Evolutionary conservation across 2,113 vertebrate genomes (phyloP).

Genomic region (Protobothrops flavoviridis): DNA sequence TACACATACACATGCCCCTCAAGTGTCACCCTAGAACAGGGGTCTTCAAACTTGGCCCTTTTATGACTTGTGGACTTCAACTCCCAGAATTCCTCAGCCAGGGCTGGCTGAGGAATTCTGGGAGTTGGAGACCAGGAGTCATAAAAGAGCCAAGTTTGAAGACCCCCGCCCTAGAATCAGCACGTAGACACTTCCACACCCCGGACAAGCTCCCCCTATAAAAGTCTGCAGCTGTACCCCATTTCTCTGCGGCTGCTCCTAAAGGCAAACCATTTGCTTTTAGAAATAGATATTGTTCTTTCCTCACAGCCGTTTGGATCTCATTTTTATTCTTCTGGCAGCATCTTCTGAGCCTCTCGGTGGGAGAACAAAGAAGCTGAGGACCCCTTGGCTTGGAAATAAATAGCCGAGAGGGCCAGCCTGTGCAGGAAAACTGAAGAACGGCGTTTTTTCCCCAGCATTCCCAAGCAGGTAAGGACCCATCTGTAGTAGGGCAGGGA

Average conservation of each 20-base stretch:
- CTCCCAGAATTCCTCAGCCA: too few relatives aligned
- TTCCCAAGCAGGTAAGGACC: neutral
- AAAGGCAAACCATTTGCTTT: neutral
- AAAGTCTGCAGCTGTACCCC: neutral
- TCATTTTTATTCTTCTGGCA: neutral
- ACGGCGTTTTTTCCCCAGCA: neutral
- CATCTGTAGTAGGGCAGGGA: neutral
- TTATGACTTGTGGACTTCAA: too few relatives aligned
- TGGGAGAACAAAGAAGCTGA: neutral
- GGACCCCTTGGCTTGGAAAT: neutral
- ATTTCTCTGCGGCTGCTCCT: neutral
- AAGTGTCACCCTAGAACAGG: neutral
- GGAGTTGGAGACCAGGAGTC: too few relatives aligned
- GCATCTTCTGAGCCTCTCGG: neutral
- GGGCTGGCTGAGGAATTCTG: too few relatives aligned
- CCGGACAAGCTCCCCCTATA: neutral
- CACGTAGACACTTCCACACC: neutral
- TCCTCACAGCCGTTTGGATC: neutral
- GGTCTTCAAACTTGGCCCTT: too few relatives aligned
- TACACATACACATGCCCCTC: too few relatives aligned
- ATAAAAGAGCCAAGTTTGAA: too few relatives aligned
- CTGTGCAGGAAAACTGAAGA: neutral
- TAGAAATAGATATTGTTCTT: neutral
- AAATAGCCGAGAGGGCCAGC: neutral
- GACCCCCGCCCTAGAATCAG: neutral